phyloP scores from a whole-genome alignment of 2,888 invertebrate genomes.

The Sesia bembeciformis region DNA sequence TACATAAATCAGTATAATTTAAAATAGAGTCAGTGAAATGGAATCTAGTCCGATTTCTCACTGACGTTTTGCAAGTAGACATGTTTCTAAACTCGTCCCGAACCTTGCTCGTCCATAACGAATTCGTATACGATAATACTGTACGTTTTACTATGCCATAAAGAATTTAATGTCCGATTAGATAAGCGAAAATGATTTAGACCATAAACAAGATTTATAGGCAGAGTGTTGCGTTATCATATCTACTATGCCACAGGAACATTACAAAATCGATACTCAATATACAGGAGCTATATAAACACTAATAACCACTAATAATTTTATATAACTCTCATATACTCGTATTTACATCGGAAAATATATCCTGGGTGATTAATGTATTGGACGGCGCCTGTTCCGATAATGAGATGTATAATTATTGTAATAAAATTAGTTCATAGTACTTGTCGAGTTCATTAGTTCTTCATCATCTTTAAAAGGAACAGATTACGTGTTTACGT shows the following conservation, averaged over 20 bases:
- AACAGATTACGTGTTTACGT: no score
- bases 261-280: conserved; percentile 14
- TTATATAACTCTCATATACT: conserved; percentile 6
- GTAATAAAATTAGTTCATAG: conserved; percentile 22
- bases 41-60: not conserved
- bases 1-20: not conserved
- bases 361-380: conserved; percentile 13
- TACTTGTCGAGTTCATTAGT: no score
- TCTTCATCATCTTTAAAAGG: no score
- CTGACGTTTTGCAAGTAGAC: not conserved
- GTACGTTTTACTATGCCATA: conserved; percentile 29
- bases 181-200: conserved; percentile 27
- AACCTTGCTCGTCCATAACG: conserved; percentile 16
- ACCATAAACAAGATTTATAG: conserved; percentile 23
- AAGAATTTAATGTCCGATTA: conserved; percentile 24
- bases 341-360: conserved; percentile 9
- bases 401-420: conserved; percentile 45
- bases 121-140: conserved; percentile 21
- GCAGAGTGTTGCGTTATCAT: conserved; percentile 13
- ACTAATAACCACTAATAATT: conserved; percentile 11
- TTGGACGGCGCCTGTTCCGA: not conserved
- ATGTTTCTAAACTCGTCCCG: not conserved
- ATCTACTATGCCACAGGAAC: conserved; percentile 6
- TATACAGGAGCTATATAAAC: conserved; percentile 10
- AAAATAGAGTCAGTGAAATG: not conserved